phyloP scores from a whole-genome alignment of 2,888 invertebrate genomes.

The Abscondita cerata region DNA sequence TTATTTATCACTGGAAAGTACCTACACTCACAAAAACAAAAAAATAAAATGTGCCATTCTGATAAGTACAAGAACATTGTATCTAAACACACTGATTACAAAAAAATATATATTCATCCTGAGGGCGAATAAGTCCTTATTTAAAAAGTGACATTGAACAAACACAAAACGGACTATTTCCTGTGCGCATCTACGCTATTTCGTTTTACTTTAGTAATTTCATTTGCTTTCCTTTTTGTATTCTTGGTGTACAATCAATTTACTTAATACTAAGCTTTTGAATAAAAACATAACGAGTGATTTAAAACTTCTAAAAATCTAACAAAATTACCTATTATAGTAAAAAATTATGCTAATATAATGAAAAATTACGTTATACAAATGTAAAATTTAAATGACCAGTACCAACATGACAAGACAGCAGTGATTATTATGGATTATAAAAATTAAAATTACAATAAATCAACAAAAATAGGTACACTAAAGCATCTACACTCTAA shows the following conservation, averaged over 20 bases:
- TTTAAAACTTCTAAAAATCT: conserved; percentile 29
- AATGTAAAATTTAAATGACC: conserved; percentile 51
- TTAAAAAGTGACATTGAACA: not conserved
- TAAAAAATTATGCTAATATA: conserved; percentile 49
- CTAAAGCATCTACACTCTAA: conserved; percentile 53
- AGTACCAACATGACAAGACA: conserved; percentile 58
- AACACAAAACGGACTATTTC: too few relatives aligned
- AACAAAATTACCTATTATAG: conserved; percentile 29
- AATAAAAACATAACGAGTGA: conserved; percentile 12
- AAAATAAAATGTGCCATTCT: conserved; percentile 44
- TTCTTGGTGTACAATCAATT: not conserved
- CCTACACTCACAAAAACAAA: conserved; percentile 47
- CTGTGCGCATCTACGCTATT: too few relatives aligned
- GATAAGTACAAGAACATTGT: conserved; percentile 46
- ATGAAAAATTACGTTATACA: conserved; percentile 36
- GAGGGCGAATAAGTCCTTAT: too few relatives aligned
- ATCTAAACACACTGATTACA: conserved; percentile 21
- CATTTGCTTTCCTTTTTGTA: too few relatives aligned
- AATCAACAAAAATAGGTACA: conserved; percentile 48
- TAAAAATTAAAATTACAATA: conserved; percentile 44
- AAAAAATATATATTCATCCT: conserved; percentile 13
- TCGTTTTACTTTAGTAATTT: not conserved
- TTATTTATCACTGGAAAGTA: conserved; percentile 54
- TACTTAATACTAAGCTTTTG: conserved; percentile 5
- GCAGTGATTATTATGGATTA: conserved; percentile 43